A percentile compares a stretch with the other conserved stretches of the same genome.
Evolutionary conservation across 2,888 invertebrate species (phyloP).

Genomic region (Escarpia spicata): DNA sequence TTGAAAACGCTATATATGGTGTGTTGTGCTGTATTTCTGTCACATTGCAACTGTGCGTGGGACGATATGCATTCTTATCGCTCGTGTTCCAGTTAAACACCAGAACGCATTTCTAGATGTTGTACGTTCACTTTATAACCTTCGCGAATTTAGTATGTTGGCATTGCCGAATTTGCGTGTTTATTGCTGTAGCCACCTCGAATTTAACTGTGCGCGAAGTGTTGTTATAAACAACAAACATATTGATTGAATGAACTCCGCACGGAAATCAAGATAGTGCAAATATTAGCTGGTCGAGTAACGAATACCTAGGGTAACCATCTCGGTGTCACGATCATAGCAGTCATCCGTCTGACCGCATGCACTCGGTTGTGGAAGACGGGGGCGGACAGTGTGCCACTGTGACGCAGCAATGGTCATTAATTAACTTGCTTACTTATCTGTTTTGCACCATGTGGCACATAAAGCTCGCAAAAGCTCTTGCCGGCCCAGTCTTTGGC

Average conservation of each 20-base stretch:
- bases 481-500: too few species aligned
- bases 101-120: background rate
- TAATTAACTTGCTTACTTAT: too few species aligned
- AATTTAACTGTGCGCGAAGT: background rate
- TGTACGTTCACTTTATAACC: background rate
- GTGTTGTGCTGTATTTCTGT: too few species aligned
- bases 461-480: too few species aligned
- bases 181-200: background rate
- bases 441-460: too few species aligned
- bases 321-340: background rate
- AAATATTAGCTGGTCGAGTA: background rate
- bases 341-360: background rate
- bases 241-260: constrained; percentile 2
- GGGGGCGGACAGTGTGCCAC: background rate
- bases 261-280: background rate
- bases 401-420: background rate
- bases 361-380: background rate
- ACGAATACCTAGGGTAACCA: background rate
- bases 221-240: background rate
- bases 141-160: background rate
- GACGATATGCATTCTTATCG: too few species aligned
- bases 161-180: background rate
- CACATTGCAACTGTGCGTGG: too few species aligned
- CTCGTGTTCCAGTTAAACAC: too few species aligned
- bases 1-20: too few species aligned